Percentiles rank a stretch among this genome's conserved stretches.
Evolutionary conservation across 2,797 vertebrate species (phyloP).

Genomic region (Sparus aurata): DNA sequence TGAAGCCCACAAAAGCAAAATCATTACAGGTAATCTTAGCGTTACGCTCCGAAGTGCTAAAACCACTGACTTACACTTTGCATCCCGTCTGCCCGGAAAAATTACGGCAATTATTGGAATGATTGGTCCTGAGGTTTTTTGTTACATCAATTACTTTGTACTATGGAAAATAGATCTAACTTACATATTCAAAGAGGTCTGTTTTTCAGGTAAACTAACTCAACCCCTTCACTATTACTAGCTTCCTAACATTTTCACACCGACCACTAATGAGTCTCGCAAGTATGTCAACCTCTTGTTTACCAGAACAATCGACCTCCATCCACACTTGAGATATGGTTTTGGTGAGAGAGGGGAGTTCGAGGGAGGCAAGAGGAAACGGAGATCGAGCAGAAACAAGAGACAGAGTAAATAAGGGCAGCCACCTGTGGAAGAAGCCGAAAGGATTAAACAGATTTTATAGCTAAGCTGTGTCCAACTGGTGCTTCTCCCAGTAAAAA

Average conservation of each 20-base stretch:
- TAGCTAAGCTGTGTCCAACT: conserved; percentile 64
- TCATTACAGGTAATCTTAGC: conserved; percentile 73
- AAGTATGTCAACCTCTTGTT: conserved; percentile 20
- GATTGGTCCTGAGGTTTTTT: conserved; percentile 30
- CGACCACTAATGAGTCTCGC: neutral
- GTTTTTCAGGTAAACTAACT: conserved; percentile 16
- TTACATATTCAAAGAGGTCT: conserved; percentile 5
- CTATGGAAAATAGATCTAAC: conserved; percentile 19
- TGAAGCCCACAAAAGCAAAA: conserved; percentile 60
- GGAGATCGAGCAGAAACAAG: conserved; percentile 12
- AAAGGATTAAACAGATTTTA: conserved; percentile 67
- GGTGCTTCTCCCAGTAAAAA: conserved; percentile 57
- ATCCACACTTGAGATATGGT: conserved; percentile 10
- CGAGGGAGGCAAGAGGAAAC: neutral
- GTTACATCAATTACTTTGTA: conserved; percentile 23
- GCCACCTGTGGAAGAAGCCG: conserved; percentile 60
- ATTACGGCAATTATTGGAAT: conserved; percentile 52
- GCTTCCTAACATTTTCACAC: conserved; percentile 10
- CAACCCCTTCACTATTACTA: neutral
- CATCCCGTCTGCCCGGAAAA: conserved; percentile 30
- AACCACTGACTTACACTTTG: conserved; percentile 26
- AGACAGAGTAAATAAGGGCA: conserved; percentile 46
- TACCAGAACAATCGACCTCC: conserved; percentile 9
- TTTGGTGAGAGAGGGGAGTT: neutral
- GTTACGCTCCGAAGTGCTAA: conserved; percentile 29